phyloP scores from a whole-genome alignment of 2,113 vertebrate genomes.

The Myrmophylax atrothorax region DNA sequence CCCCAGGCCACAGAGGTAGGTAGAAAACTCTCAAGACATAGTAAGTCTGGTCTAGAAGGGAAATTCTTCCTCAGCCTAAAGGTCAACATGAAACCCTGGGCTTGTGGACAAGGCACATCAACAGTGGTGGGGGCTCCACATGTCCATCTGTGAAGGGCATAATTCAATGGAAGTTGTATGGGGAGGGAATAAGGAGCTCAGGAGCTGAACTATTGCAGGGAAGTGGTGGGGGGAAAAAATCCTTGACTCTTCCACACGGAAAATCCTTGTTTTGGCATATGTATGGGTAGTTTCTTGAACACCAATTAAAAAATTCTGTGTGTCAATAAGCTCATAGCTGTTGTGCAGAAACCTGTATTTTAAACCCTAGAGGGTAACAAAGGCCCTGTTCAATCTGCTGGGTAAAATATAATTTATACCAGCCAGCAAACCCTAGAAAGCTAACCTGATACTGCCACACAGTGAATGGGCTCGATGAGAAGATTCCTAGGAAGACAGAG shows the following conservation, averaged over 20 bases:
- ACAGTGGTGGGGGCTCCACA: fast-evolving
- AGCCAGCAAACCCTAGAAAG: not conserved
- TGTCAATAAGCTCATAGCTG: not conserved
- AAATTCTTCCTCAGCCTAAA: not conserved
- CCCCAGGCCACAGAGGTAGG: not conserved
- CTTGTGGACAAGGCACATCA: not conserved
- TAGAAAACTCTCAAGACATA: not conserved
- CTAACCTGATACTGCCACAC: not conserved
- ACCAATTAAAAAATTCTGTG: not conserved
- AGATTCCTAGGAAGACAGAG: not conserved
- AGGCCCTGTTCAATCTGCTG: not conserved
- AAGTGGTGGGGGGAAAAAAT: fast-evolving
- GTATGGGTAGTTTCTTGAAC: not conserved
- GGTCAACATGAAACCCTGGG: no score
- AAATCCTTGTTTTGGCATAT: not conserved
- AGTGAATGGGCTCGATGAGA: fast-evolving
- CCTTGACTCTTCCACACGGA: not conserved
- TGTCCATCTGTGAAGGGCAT: fast-evolving
- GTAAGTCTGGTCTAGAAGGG: not conserved
- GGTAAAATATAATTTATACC: not conserved
- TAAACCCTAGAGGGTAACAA: not conserved
- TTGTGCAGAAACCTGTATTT: not conserved
- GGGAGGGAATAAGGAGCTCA: not conserved
- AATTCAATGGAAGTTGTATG: not conserved
- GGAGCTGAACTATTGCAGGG: not conserved